phyloP scores from a whole-genome alignment of 2,888 invertebrate species.

The Eurytoma adleriae region DNA sequence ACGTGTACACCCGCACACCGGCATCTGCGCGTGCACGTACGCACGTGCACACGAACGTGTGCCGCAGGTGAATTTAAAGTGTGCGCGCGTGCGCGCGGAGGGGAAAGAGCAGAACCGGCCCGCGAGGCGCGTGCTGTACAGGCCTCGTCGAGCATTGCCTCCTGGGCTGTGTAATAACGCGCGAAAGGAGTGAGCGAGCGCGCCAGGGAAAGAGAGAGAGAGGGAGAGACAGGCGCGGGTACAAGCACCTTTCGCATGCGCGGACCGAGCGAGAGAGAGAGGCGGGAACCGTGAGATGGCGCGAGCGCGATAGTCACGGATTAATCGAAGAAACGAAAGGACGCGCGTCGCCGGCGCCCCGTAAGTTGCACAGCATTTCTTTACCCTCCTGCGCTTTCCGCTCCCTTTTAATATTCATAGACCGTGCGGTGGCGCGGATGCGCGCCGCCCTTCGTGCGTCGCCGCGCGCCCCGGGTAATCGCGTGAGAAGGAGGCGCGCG shows the following conservation, averaged over 20 bases:
- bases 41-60: not conserved
- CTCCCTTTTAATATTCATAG: too few species aligned
- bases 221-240: not conserved
- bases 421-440: not conserved
- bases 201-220: not conserved
- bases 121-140: not conserved
- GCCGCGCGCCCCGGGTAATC: too few species aligned
- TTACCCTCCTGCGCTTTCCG: too few species aligned
- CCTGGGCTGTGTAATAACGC: not conserved
- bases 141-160: not conserved
- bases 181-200: not conserved
- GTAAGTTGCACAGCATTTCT: not conserved
- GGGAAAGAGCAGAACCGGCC: not conserved
- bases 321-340: slow-evolving; percentile 49
- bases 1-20: not conserved
- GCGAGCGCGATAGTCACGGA: slow-evolving; percentile 46
- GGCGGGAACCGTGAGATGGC: slow-evolving; percentile 37
- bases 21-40: not conserved
- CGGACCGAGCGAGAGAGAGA: not conserved
- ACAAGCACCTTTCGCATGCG: slow-evolving; percentile 1
- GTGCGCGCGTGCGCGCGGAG: not conserved
- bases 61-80: not conserved
- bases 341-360: not conserved
- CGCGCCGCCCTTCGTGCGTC: not conserved
- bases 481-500: slow-evolving; percentile 4